Evolutionary conservation across 2,888 invertebrate species (phyloP).

Genomic region (Caenorhabditis sp.): DNA sequence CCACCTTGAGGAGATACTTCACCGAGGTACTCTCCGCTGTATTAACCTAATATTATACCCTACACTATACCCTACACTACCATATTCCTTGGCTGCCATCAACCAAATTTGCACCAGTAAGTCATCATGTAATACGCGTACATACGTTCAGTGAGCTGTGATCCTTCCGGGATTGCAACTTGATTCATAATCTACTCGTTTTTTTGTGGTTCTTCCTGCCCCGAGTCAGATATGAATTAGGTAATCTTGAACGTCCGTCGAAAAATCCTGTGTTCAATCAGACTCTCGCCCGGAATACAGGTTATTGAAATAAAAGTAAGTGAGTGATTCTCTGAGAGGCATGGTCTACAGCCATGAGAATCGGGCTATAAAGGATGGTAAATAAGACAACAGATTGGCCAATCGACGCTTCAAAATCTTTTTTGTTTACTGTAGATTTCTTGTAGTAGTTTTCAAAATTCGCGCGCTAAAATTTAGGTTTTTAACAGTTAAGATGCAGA

Average conservation of each 20-base stretch:
- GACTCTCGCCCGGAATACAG: background rate
- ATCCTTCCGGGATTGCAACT: background rate
- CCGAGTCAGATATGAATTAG: background rate
- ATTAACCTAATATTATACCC: background rate
- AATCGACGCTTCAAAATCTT: background rate
- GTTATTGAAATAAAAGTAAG: background rate
- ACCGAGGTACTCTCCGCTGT: conserved; percentile 21
- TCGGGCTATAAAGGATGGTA: background rate
- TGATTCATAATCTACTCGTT: background rate
- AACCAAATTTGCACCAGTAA: background rate
- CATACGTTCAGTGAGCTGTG: background rate
- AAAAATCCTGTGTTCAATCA: background rate
- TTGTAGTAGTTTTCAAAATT: conserved; percentile 19
- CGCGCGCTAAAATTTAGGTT: conserved; percentile 1
- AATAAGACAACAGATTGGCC: background rate
- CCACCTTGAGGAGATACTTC: conserved; percentile 38
- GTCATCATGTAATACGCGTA: conserved; percentile 10
- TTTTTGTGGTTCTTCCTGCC: background rate
- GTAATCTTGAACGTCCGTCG: background rate
- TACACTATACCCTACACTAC: background rate
- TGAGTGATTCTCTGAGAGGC: background rate
- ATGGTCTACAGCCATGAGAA: background rate
- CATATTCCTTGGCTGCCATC: background rate
- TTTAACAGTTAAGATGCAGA: background rate
- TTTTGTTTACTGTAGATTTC: background rate